Evolutionary conservation across 2,888 invertebrate species (phyloP).

Genomic region (Caenorhabditis virilis): DNA sequence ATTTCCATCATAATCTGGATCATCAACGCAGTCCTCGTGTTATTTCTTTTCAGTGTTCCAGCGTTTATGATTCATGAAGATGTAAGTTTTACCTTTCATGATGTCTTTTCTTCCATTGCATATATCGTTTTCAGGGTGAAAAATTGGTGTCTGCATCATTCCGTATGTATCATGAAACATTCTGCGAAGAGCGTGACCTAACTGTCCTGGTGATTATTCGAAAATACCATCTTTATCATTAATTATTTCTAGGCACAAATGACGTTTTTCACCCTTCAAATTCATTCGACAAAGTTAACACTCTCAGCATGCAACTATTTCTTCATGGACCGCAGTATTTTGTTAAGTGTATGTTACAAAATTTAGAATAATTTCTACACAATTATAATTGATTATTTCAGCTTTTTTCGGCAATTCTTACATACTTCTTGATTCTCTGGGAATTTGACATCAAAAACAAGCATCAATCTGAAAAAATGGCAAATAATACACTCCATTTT

Average conservation of each 20-base stretch:
- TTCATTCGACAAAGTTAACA: slow-evolving; percentile 49
- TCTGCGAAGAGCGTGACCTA: slow-evolving; percentile 47
- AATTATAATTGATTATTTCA: slow-evolving; percentile 18
- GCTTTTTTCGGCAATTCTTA: slow-evolving; percentile 51
- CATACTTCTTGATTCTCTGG: slow-evolving; percentile 50
- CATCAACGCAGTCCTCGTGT: slow-evolving; percentile 39
- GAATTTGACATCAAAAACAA: slow-evolving; percentile 39
- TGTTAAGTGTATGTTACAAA: slow-evolving; percentile 34
- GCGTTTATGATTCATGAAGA: slow-evolving; percentile 55
- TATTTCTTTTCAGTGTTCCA: slow-evolving; percentile 49
- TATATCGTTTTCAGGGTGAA: slow-evolving; percentile 43
- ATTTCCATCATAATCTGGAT: slow-evolving; percentile 48
- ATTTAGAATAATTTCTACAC: neutral
- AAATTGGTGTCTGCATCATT: slow-evolving; percentile 44
- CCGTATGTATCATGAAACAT: slow-evolving; percentile 53
- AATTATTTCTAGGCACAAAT: slow-evolving; percentile 46
- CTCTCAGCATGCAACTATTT: slow-evolving; percentile 51
- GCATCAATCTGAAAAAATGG: too few relatives aligned
- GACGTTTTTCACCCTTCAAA: slow-evolving; percentile 52
- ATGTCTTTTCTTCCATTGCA: too few relatives aligned
- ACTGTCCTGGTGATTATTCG: slow-evolving; percentile 41
- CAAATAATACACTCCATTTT: too few relatives aligned
- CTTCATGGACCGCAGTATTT: slow-evolving; percentile 50
- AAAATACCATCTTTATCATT: too few relatives aligned
- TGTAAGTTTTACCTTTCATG: slow-evolving; percentile 10